A percentile compares a stretch with the other conserved stretches of the same genome.
phyloP scores from a whole-genome alignment of 2,113 vertebrate genomes.

The Periophthalmodon schlosseri region DNA sequence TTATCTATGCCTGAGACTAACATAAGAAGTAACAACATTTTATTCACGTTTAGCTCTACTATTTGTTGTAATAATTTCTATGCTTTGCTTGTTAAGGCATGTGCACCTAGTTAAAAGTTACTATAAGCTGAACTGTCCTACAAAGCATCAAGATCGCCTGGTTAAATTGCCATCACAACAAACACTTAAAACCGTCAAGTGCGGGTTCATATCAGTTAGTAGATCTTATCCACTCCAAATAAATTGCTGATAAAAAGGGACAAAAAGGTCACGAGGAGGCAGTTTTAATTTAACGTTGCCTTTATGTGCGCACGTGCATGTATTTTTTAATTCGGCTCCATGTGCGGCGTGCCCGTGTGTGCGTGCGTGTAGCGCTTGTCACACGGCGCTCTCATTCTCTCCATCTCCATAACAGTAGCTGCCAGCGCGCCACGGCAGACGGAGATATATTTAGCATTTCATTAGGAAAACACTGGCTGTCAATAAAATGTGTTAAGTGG shows the following conservation, averaged over 20 bases:
- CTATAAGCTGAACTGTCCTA: background rate
- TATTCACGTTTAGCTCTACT: background rate
- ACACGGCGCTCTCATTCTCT: slow-evolving; percentile 67
- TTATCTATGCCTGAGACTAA: background rate
- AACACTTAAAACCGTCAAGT: slow-evolving; percentile 40
- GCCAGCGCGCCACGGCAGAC: slow-evolving; percentile 61
- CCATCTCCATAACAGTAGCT: slow-evolving; percentile 75
- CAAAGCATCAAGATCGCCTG: background rate
- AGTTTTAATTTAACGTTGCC: slow-evolving; percentile 55
- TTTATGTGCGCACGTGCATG: slow-evolving; percentile 12
- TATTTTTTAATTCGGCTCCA: slow-evolving; percentile 4
- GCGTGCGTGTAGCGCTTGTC: slow-evolving; percentile 49
- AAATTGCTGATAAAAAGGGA: slow-evolving; percentile 65
- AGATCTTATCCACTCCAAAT: slow-evolving; percentile 48
- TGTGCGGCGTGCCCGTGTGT: slow-evolving; percentile 13
- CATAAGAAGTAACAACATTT: background rate
- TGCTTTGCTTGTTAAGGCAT: background rate
- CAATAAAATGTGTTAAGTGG: slow-evolving; percentile 81
- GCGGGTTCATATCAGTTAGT: slow-evolving; percentile 49
- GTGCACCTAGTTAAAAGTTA: background rate
- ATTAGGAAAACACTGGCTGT: slow-evolving; percentile 79
- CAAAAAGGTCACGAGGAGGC: slow-evolving; percentile 54
- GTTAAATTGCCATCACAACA: slow-evolving; percentile 65
- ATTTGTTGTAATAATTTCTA: background rate
- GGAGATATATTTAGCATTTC: slow-evolving; percentile 80